These are phyloP conservation scores for Scaptomyza polygonia DNA, from an alignment of 2,888 invertebrate genomes.

Conservation along the genomic window DNA sequence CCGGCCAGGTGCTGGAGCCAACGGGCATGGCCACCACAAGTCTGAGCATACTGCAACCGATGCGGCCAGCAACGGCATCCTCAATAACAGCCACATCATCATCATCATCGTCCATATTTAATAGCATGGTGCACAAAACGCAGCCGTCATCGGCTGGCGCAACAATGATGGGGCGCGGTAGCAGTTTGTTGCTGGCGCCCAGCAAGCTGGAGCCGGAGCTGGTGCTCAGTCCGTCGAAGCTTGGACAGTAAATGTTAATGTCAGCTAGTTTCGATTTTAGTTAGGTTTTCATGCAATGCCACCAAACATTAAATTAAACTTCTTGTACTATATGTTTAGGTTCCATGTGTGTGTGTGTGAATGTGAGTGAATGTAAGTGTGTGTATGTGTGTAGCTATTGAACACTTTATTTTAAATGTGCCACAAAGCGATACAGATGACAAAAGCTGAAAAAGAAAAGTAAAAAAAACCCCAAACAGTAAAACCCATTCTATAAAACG, in stretches of 20 bases:
- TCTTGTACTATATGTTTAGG: constrained; percentile 42
- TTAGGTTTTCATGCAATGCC: constrained; percentile 63
- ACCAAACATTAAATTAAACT: constrained; percentile 20
- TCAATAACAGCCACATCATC: constrained; percentile 35
- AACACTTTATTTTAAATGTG: constrained; percentile 67
- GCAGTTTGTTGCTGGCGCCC: constrained; percentile 43
- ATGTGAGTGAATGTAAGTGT: constrained; percentile 16
- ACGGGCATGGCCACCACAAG: constrained; percentile 63
- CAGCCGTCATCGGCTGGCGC: constrained; percentile 68
- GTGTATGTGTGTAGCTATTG: constrained; percentile 17
- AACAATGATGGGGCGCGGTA: constrained; percentile 61
- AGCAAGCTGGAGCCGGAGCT: constrained; percentile 83
- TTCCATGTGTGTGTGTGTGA: constrained; percentile 26
- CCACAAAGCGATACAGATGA: constrained; percentile 47
- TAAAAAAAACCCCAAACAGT: not conserved
- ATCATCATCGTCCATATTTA: constrained; percentile 50
- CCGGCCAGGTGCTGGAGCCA: constrained; percentile 76
- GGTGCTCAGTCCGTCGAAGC: constrained; percentile 84
- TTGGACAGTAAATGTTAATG: constrained; percentile 81
- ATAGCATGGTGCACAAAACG: constrained; percentile 49
- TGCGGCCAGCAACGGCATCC: constrained; percentile 51
- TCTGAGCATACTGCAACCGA: constrained; percentile 72
- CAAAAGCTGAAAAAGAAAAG: constrained; percentile 3
- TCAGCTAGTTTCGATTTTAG: constrained; percentile 63
- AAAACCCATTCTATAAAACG: constrained; percentile 17